Conservation (phyloP, 2,888 invertebrate species). For the Petrolisthes cinctipes region DNA sequence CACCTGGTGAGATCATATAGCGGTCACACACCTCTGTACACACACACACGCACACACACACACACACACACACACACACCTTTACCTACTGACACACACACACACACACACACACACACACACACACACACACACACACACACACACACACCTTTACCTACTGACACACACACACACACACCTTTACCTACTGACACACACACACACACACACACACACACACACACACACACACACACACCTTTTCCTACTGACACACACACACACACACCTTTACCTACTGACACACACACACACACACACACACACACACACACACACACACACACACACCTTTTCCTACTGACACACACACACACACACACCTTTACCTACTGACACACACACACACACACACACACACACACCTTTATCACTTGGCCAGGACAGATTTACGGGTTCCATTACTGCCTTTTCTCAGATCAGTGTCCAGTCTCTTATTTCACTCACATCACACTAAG, state of each 20-base stretch:
- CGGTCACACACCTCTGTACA: not conserved
- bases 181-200: constrained; percentile 19
- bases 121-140: not conserved
- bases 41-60: constrained; percentile 8
- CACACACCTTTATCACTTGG: not conserved
- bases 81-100: too few species aligned
- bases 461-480: too few species aligned
- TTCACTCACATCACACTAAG: too few species aligned
- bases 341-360: constrained; percentile 20
- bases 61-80: too few species aligned
- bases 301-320: constrained; percentile 27
- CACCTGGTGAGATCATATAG: not conserved
- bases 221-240: constrained; percentile 23
- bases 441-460: too few species aligned
- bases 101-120: constrained; percentile 9
- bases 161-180: constrained; percentile 9
- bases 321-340: too few species aligned
- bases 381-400: not conserved
- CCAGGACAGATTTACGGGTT: too few species aligned
- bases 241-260: constrained; percentile 10
- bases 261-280: not conserved
- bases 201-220: constrained; percentile 38
- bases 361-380: not conserved
- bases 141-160: not conserved
- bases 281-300: constrained; percentile 17